Percentiles rank a stretch among this genome's conserved stretches.
phyloP scores from a whole-genome alignment of 2,797 vertebrate species.

The Sparus aurata region DNA sequence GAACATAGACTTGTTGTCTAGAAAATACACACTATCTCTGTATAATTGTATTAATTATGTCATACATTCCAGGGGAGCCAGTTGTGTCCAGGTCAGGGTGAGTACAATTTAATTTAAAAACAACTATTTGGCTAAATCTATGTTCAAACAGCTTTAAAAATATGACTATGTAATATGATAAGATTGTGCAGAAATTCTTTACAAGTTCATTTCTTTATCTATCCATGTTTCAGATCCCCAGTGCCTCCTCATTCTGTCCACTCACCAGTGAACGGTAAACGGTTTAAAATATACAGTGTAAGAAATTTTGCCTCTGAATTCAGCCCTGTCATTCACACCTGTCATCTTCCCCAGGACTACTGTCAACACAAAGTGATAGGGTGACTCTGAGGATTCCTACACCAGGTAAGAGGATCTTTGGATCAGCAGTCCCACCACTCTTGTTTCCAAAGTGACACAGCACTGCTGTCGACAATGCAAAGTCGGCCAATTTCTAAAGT shows the following conservation, averaged over 20 bases:
- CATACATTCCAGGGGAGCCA: slow-evolving; percentile 56
- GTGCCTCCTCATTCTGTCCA: slow-evolving; percentile 21
- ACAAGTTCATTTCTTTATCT: not conserved
- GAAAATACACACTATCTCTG: not conserved
- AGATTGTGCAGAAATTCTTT: not conserved
- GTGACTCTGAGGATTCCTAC: slow-evolving; percentile 71
- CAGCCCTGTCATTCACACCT: not conserved
- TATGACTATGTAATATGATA: not conserved
- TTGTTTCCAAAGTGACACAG: not conserved
- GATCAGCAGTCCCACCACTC: not conserved
- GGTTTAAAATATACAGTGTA: not conserved
- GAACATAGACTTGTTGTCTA: slow-evolving; percentile 4
- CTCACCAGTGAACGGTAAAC: slow-evolving; percentile 63
- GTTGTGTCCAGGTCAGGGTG: slow-evolving; percentile 62
- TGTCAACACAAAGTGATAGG: slow-evolving; percentile 68
- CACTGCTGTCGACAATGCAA: not conserved
- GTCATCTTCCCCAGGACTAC: slow-evolving; percentile 44
- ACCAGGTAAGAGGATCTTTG: slow-evolving; percentile 58
- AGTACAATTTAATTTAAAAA: slow-evolving; percentile 32
- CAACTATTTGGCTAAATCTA: not conserved
- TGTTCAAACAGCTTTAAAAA: not conserved
- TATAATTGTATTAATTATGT: slow-evolving; percentile 3
- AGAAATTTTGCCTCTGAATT: not conserved
- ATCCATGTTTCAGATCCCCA: slow-evolving; percentile 58
- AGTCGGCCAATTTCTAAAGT: slow-evolving; percentile 6